Percentiles rank a stretch among this genome's conserved stretches.
phyloP scores from a whole-genome alignment of 1,140 invertebrate species.

The Drosophila micromelanica region DNA sequence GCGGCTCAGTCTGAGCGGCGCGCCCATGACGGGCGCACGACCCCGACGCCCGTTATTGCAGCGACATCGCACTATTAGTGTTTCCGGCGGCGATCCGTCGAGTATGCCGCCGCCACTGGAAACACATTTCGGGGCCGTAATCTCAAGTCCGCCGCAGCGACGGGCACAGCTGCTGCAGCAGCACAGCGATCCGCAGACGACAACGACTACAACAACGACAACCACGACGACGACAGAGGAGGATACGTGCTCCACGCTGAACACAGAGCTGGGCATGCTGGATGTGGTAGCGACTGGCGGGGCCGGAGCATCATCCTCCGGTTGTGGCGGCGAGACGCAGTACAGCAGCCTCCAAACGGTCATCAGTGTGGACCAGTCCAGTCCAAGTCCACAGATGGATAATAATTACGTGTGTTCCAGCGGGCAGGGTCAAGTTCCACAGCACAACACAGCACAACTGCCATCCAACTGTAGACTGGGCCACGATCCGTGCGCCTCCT shows the following conservation, averaged over 20 bases:
- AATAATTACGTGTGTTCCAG: constrained; percentile 55
- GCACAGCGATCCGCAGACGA: constrained; percentile 80
- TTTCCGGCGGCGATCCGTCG: constrained; percentile 53
- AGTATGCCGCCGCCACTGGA: constrained; percentile 58
- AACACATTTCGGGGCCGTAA: constrained; percentile 72
- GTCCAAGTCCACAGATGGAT: constrained; percentile 64
- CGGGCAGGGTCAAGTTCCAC: constrained; percentile 5
- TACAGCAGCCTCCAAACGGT: constrained; percentile 80
- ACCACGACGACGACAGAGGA: constrained; percentile 77
- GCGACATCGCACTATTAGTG: constrained; percentile 75
- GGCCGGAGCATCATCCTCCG: constrained; percentile 1
- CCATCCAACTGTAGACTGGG: constrained; percentile 69
- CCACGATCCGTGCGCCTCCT: constrained; percentile 76
- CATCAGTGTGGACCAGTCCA: constrained; percentile 72
- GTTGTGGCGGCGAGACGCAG: constrained; percentile 63
- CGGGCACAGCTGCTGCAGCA: constrained; percentile 75
- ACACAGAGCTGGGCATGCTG: constrained; percentile 69
- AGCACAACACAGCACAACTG: constrained; percentile 73
- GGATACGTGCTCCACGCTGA: constrained; percentile 78
- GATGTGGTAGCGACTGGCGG: constrained; percentile 34
- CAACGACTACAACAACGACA: constrained; percentile 75
- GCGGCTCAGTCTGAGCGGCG: constrained; percentile 62
- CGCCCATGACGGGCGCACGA: constrained; percentile 42
- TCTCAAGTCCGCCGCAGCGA: constrained; percentile 63
- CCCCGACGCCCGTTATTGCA: constrained; percentile 67